phyloP scores from a whole-genome alignment of 2,797 vertebrate species.

The Oophaga sylvatica region DNA sequence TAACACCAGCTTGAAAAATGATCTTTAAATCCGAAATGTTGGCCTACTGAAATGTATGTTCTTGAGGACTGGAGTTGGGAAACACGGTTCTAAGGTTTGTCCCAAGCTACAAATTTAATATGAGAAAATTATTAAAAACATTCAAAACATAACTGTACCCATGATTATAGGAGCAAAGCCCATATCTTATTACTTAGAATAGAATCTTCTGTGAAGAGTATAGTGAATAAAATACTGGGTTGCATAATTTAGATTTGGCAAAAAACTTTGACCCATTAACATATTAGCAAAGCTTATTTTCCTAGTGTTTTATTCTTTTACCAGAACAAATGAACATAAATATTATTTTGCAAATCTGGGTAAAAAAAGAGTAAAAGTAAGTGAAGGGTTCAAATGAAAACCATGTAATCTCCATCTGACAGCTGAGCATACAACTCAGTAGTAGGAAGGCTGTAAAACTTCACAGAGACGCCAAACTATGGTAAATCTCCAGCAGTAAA shows the following conservation, averaged over 20 bases:
- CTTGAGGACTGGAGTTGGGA: too few species aligned
- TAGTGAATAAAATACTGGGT: background rate
- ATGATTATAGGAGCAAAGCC: too few species aligned
- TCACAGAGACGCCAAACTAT: background rate
- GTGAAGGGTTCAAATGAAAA: background rate
- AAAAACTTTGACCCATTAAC: background rate
- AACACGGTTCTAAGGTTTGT: too few species aligned
- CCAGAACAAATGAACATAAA: background rate
- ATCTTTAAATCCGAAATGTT: too few species aligned
- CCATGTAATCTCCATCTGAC: slow-evolving; percentile 3
- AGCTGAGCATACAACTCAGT: background rate
- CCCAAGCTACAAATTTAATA: too few species aligned
- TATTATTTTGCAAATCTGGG: background rate
- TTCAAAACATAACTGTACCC: too few species aligned
- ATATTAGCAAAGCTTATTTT: background rate
- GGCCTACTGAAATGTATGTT: too few species aligned
- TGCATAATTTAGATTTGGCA: background rate
- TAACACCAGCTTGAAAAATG: too few species aligned
- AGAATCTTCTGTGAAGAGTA: too few species aligned
- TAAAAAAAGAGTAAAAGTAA: background rate
- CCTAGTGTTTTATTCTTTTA: too few species aligned
- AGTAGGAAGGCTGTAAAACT: background rate
- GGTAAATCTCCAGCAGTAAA: slow-evolving; percentile 41
- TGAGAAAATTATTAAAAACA: too few species aligned
- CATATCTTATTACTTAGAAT: too few species aligned